Base-by-base conservation (phyloP, 1,140 invertebrate genomes). In the Caenorhabditis brenneri region DNA sequence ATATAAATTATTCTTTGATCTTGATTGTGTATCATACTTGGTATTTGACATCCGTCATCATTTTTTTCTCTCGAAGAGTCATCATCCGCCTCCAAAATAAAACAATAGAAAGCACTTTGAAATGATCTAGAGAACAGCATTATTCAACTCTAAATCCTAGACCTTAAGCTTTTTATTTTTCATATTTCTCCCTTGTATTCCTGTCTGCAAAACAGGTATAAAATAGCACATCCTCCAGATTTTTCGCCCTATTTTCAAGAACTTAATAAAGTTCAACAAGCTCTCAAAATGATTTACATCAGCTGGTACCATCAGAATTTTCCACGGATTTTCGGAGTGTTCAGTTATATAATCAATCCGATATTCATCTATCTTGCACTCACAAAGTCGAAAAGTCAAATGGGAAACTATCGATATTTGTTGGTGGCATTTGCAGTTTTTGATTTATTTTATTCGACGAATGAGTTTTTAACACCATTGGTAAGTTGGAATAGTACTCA, bases 251-350 rank as follows among this genome's bases (percentile, higher is more conserved):
- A 27, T 24, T 55, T 55, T 22, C 6, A 9, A 12, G 42, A 46
- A 12, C 48, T 51, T 10, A 51, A n/a, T 19, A 2, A 51, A 19
- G 19, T 51, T 12, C 24, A 27, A 10, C 51, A 9, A 27, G 5
- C n/a, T n/a, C n/a, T n/a, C n/a, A 74, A n/a, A 74, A 74, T 74
- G 65, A 74, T 74, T 19, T 74, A 74, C 36, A 74, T 74, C 65
- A 74, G 65, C 22, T 74, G 65, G 65, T 74, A 74, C 36, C 65
- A 74, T 42, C 65, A 74, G 31, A 74, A 74, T 42, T 42, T 42
- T 74, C 65, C 65, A 0, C 65, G 65, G 7, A 74, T 74, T 42
- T 74, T 74, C 19, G 65, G 65, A 10, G 65, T 74, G 16, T 74
- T 74, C 65, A 74, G 65, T n/a, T 74, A 74, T 29, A 39, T 74